Conservation (phyloP, 2,888 invertebrate genomes). For the Pharmacophagus antenor region DNA sequence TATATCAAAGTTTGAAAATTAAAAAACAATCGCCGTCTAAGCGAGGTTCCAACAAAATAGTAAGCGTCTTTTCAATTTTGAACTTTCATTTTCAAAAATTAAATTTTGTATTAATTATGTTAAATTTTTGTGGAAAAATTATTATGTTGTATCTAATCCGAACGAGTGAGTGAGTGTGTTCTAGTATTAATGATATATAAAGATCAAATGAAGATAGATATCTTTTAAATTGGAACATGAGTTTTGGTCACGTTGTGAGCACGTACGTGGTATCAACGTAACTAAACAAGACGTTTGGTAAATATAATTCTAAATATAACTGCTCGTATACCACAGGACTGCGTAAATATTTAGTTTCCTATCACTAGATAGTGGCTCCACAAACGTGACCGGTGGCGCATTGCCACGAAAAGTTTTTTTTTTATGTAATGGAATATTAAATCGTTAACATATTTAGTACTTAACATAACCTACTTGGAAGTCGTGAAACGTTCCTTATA, state of each 20-base stretch:
- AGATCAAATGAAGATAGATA: background rate
- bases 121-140: no score
- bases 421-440: background rate
- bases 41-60: no score
- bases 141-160: no score
- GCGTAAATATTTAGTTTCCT: slow-evolving; percentile 57
- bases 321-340: slow-evolving; percentile 27
- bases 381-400: background rate
- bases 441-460: no score
- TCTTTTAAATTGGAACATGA: background rate
- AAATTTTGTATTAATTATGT: no score
- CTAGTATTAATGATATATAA: background rate
- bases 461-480: no score
- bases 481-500: no score
- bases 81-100: no score
- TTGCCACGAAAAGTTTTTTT: background rate
- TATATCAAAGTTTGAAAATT: no score
- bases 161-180: background rate
- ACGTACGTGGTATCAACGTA: background rate
- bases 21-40: no score
- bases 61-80: no score
- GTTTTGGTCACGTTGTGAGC: background rate
- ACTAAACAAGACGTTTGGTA: slow-evolving; percentile 20
- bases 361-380: slow-evolving; percentile 42
- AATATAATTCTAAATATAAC: slow-evolving; percentile 33